These are phyloP conservation scores for Asobara japonica DNA, from an alignment of 1,140 invertebrate genomes.

Conservation along the genomic window DNA sequence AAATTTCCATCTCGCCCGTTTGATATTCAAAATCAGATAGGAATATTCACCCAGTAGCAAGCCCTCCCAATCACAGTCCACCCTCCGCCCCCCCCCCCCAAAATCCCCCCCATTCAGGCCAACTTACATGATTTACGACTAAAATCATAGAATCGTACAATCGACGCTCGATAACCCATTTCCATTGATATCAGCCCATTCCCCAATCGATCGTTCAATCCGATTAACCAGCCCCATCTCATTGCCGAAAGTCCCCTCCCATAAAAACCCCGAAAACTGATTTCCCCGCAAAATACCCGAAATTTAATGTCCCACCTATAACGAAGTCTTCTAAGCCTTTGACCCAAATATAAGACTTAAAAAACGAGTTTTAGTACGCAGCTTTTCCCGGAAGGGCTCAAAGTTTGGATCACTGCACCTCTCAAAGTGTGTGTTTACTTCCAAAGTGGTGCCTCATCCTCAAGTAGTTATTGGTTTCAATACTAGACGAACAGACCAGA, in stretches of 20 bases:
- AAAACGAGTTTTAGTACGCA: too few species aligned
- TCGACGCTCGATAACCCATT: conserved; percentile 1
- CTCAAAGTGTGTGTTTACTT: too few species aligned
- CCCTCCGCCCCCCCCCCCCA: neutral
- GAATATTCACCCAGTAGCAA: conserved; percentile 10
- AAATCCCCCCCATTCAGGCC: neutral
- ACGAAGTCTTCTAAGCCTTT: too few species aligned
- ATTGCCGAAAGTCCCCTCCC: neutral
- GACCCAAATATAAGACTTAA: too few species aligned
- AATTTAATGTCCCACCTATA: too few species aligned
- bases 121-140: conserved; percentile 19
- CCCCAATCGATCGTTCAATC: conserved; percentile 4
- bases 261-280: neutral
- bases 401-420: too few species aligned
- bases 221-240: neutral
- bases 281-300: neutral
- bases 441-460: too few species aligned
- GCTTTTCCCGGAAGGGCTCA: too few species aligned
- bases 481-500: too few species aligned
- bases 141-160: conserved; percentile 17
- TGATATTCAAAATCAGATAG: conserved; percentile 15
- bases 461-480: too few species aligned
- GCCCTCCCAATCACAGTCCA: neutral
- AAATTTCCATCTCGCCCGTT: neutral
- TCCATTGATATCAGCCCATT: neutral